Percentiles rank a stretch among this genome's conserved stretches.
phyloP scores from a whole-genome alignment of 2,797 vertebrate genomes.

The Ficedula albicollis region DNA sequence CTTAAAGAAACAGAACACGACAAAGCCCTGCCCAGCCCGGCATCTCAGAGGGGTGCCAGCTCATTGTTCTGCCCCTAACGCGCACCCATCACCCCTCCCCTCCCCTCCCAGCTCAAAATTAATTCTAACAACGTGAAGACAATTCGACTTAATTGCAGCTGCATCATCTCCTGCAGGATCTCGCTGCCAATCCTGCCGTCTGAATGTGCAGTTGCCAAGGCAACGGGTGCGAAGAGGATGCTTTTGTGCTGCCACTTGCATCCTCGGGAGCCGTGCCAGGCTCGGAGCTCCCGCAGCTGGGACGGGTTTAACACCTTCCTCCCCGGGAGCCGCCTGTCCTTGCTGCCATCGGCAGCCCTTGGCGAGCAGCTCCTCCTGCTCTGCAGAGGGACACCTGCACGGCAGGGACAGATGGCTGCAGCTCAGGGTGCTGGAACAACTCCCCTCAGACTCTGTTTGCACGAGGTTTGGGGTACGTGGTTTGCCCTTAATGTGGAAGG shows the following conservation, averaged over 20 bases:
- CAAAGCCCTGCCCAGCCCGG: background rate
- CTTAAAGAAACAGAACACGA: background rate
- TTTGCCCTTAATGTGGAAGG: background rate
- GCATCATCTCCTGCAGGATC: background rate
- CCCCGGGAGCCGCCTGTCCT: background rate
- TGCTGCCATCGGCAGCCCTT: background rate
- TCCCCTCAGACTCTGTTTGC: background rate
- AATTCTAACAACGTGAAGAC: constrained; percentile 2
- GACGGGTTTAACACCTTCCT: constrained; percentile 21
- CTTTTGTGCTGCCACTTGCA: constrained; percentile 28
- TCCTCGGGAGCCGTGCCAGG: constrained; percentile 17
- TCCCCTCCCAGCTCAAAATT: background rate
- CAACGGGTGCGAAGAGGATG: background rate
- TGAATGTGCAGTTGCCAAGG: constrained; percentile 44
- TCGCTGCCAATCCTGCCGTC: background rate
- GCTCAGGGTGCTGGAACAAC: background rate
- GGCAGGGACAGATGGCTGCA: background rate
- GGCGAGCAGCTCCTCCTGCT: background rate
- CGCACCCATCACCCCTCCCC: background rate
- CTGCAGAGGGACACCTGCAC: background rate
- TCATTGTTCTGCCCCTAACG: background rate
- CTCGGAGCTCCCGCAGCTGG: background rate
- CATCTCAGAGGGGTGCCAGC: background rate
- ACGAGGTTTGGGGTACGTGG: background rate
- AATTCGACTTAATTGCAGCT: constrained; percentile 7